These are phyloP conservation scores for Dicerorhinus sumatrensis DNA, from an alignment of 2,113 vertebrate genomes.

Conservation along the genomic window DNA sequence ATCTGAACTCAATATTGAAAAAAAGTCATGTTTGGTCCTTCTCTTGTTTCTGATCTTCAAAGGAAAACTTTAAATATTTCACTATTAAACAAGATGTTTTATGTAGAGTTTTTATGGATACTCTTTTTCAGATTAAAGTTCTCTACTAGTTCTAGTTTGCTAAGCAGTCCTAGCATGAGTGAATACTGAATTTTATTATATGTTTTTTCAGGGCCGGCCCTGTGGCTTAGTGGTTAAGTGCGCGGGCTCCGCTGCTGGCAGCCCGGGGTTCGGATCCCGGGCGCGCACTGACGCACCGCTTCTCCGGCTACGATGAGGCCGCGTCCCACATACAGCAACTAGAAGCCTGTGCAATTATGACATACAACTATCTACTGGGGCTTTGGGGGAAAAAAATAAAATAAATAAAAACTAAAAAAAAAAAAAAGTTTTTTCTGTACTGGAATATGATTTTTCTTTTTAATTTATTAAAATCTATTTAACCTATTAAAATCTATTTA, in stretches of 20 bases:
- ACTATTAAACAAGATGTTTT: neutral
- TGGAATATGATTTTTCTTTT: neutral
- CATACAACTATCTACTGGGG: no score
- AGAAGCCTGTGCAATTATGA: no score
- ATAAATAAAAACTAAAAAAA: no score
- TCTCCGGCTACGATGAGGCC: no score
- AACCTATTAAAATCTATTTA: slow-evolving; percentile 5
- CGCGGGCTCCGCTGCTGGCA: no score
- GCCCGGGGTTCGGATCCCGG: no score
- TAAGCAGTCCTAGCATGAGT: neutral
- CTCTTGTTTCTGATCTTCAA: neutral
- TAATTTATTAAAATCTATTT: neutral
- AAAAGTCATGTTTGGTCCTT: neutral
- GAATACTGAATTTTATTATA: neutral
- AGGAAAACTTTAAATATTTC: slow-evolving; percentile 27
- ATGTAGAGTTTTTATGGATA: neutral
- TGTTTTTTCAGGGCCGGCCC: no score
- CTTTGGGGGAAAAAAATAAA: no score
- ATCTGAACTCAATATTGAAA: no score
- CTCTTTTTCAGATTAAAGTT: neutral
- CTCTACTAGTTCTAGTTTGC: neutral
- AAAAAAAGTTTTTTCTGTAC: neutral
- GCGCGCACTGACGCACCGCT: no score
- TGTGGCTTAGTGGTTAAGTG: no score
- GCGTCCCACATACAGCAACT: no score